phyloP scores from a whole-genome alignment of 2,797 vertebrate species.

The Gallirallus australis region DNA sequence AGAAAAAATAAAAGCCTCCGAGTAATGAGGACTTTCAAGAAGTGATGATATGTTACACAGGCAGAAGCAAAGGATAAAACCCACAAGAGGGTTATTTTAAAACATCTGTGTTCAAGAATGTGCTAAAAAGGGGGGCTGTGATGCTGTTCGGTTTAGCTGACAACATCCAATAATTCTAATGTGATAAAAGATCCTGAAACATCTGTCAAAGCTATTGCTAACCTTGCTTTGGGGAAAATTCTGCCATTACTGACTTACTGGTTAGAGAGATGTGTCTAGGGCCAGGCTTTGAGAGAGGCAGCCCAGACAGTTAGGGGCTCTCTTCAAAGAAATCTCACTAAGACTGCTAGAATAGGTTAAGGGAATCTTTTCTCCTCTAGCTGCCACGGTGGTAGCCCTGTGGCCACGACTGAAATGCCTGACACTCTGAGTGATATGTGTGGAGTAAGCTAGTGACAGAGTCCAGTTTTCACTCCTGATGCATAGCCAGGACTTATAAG shows the following conservation, averaged over 20 bases:
- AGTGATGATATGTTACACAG: conserved; percentile 9
- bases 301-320: background rate
- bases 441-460: background rate
- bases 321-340: background rate
- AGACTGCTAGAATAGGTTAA: background rate
- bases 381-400: background rate
- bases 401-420: background rate
- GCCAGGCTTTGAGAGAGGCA: background rate
- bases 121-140: conserved; percentile 14
- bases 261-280: background rate
- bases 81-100: conserved; percentile 30
- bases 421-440: background rate
- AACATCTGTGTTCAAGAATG: conserved; percentile 57
- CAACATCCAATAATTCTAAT: conserved; percentile 52
- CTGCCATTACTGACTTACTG: background rate
- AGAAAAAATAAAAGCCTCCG: background rate
- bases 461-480: background rate
- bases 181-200: conserved; percentile 37
- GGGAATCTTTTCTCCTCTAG: background rate
- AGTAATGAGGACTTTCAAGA: conserved; percentile 40
- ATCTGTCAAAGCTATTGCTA: conserved; percentile 24
- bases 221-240: background rate
- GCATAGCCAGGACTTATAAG: background rate
- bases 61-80: conserved; percentile 13
- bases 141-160: conserved; percentile 19